Base-by-base conservation (phyloP, 2,113 vertebrate species). In the Anhinga rufa region DNA sequence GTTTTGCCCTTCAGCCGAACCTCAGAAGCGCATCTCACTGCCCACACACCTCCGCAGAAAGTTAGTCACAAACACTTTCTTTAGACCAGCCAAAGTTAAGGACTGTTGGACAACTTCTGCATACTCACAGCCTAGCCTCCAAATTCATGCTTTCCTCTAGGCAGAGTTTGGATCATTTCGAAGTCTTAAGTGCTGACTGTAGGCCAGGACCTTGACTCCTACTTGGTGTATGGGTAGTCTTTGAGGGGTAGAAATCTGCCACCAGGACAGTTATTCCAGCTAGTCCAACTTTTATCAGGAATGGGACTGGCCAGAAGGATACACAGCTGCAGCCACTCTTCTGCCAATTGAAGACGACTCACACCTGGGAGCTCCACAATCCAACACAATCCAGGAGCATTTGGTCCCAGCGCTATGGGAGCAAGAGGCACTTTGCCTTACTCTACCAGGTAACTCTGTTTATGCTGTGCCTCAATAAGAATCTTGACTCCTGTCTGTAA, bases 41-140 rank as follows among this genome's bases (percentile, higher is more conserved):
- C 95, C 94, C 95, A 89, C 94, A 76, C 91, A 36, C 75, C 93
- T 78, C 92, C 22, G 4, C 52, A 42, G 28, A 55, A 44, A 60
- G 16, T 8, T 2, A 9, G 10, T 65, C 94, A 64, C 72, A 25
- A 54, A 31, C 74, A 48, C 77, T 64, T 42, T 2, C 14, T 71
- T 74, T 4, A 10, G 88, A 7, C 6, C 91, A 12, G 85, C 49
- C 76, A 13, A 40, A 26, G 76, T 0, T 1, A 48, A 36, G 60
- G 40, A 8, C 32, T 24, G 62, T 7, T 2, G 25, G 29, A 19
- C 77, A 9, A 5, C 29, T 14, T 5, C 18, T 6, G 60, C 8
- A 7, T 10, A 7, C 82, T 83, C 70, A 12, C 60, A 77, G 57
- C 60, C 69, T 12, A 4, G 40, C 52, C 89, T 69, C 68, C 81